Base-by-base conservation (phyloP, 2,797 vertebrate species). In the Hozukius guyotensis region DNA sequence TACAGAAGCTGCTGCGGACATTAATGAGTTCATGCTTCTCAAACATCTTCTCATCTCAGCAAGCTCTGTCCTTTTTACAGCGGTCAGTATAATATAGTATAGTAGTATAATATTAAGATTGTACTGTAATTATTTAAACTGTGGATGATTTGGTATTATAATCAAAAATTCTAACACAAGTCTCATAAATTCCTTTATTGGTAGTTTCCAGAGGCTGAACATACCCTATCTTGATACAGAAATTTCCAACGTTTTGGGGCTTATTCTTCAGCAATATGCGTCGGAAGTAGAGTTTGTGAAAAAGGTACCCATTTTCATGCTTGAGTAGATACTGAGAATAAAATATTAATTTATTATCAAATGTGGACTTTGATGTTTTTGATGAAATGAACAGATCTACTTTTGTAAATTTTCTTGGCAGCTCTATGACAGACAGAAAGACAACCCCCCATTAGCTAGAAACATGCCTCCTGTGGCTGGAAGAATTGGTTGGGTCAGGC, bases 401-500 rank as follows among this genome's bases (percentile, higher is more conserved):
- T 64, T 63, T 0, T 53, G 31, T 46, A 20, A 2, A 49, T 70
- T 66, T 70, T 53, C 24, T 79, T 77, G 46, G 25, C 68, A 97
- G 97, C 76, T 95, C 82, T 97, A 95, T 82, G 87, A 94, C 63
- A 86, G 71, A 64, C 86, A 96, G 79, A 96, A 95, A 87, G 88
- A 94, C 16, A 84, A 96, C 10, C 96, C 97, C 56, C 96, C 94
- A 42, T 87, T 96, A 65, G 91, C 89, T 78, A 93, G 94, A 81
- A 95, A 97, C 84, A 96, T 97, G 95, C 95, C 96, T 62, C 96
- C 96, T 5, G 69, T 96, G 73, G 93, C 96, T 77, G 96, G 96
- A 80, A 96, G 90, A 85, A 96, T 97, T 78, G 22, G 92, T 7
- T 97, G 97, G 97, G 96, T 86, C 80, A 95, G 96, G 71, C 93